Evolutionary conservation across 2,888 invertebrate species (phyloP).

Genomic region (Himalopsyche kuldschensis): DNA sequence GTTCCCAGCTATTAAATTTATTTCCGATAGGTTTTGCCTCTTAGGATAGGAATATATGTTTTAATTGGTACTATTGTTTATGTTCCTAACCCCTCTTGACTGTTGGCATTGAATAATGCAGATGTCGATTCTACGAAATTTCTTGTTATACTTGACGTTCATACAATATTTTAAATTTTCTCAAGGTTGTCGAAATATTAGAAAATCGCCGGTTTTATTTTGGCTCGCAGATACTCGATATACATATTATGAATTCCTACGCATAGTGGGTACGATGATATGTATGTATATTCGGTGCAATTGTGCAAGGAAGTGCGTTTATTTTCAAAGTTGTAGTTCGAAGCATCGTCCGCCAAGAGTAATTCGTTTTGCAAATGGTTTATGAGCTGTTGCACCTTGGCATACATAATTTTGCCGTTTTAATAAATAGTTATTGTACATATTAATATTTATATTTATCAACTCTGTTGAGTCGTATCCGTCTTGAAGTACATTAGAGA

Average conservation of each 20-base stretch:
- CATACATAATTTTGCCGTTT: background rate
- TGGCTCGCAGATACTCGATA: background rate
- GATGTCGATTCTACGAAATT: too few relatives aligned
- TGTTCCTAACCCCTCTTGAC: too few relatives aligned
- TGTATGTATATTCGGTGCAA: background rate
- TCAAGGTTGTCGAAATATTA: background rate
- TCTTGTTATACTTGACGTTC: too few relatives aligned
- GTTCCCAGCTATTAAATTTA: too few relatives aligned
- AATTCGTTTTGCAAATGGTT: background rate
- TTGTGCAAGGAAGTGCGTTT: background rate
- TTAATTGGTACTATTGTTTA: too few relatives aligned
- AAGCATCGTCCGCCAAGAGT: background rate
- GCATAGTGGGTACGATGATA: background rate
- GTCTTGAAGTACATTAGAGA: background rate
- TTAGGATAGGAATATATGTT: too few relatives aligned
- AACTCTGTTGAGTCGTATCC: background rate
- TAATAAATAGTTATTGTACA: background rate
- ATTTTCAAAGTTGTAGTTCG: background rate
- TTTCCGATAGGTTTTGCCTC: too few relatives aligned
- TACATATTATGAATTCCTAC: background rate
- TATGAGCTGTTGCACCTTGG: background rate
- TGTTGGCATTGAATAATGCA: too few relatives aligned
- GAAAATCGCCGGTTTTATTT: background rate
- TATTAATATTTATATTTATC: background rate
- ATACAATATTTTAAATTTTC: background rate